These are phyloP conservation scores for Heliocidaris tuberculata DNA, from an alignment of 35 echinoderm and acorn worm species.

Conservation along the genomic window DNA sequence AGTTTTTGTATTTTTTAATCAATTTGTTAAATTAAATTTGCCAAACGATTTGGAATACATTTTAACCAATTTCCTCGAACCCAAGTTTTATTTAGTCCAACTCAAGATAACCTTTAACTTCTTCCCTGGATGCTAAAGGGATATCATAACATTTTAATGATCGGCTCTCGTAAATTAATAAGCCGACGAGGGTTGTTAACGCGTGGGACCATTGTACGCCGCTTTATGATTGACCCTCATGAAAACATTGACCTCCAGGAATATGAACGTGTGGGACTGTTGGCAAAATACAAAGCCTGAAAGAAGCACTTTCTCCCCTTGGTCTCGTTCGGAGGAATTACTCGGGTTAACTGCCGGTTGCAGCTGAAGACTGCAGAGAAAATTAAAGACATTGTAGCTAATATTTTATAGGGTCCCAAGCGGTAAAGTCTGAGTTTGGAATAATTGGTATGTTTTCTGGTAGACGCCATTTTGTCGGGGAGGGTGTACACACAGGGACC, in stretches of 20 bases:
- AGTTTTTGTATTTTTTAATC: no score
- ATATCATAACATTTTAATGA: not conserved
- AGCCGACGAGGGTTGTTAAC: not conserved
- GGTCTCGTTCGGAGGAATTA: not conserved
- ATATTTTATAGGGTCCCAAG: not conserved
- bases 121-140: not conserved
- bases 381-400: not conserved
- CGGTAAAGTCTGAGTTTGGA: not conserved
- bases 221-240: not conserved
- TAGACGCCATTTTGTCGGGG: not conserved
- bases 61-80: no score
- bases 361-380: conserved; percentile 6
- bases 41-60: no score
- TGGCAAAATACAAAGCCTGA: not conserved
- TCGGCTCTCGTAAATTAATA: conserved; percentile 10
- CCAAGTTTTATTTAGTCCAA: no score
- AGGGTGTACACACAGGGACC: not conserved
- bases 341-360: conserved; percentile 2
- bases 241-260: conserved; percentile 2
- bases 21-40: no score
- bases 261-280: not conserved
- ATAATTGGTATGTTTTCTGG: not conserved
- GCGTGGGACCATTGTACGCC: not conserved
- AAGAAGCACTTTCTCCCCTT: not conserved
- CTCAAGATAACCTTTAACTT: not conserved